Conservation (phyloP, 2,113 vertebrate species). For the Heloderma charlesbogerti region DNA sequence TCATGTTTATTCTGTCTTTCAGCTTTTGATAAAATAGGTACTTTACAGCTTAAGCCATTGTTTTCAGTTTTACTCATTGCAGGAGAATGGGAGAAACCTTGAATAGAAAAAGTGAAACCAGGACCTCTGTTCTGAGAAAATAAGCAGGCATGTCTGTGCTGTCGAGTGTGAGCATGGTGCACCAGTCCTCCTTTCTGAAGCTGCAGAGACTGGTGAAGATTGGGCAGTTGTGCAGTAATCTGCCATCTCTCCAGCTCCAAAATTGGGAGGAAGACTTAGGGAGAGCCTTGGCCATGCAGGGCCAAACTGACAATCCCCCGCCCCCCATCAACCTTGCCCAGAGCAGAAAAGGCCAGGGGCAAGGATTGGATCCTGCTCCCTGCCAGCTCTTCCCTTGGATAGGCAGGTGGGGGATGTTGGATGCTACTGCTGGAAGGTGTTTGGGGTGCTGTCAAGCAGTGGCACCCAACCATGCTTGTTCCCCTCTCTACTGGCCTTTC, state of each 20-base stretch:
- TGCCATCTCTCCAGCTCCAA: not conserved
- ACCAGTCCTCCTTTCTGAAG: not conserved
- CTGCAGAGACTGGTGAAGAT: too few species aligned
- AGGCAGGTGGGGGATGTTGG: not conserved
- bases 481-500: too few species aligned
- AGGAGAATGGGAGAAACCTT: not conserved
- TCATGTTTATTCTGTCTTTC: not conserved
- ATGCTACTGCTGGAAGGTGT: not conserved
- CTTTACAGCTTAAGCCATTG: not conserved
- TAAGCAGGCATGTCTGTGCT: not conserved
- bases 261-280: not conserved
- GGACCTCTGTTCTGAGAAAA: not conserved
- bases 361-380: not conserved
- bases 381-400: not conserved
- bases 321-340: too few species aligned
- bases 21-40: slow-evolving; percentile 4
- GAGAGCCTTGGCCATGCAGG: not conserved
- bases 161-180: not conserved
- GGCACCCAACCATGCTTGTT: not conserved
- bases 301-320: not conserved
- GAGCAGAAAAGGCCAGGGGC: not conserved
- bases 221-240: not conserved
- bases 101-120: not conserved
- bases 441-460: not conserved
- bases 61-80: not conserved